Conservation (phyloP, 2,797 vertebrate species). For the Premnoplex brunnescens region DNA sequence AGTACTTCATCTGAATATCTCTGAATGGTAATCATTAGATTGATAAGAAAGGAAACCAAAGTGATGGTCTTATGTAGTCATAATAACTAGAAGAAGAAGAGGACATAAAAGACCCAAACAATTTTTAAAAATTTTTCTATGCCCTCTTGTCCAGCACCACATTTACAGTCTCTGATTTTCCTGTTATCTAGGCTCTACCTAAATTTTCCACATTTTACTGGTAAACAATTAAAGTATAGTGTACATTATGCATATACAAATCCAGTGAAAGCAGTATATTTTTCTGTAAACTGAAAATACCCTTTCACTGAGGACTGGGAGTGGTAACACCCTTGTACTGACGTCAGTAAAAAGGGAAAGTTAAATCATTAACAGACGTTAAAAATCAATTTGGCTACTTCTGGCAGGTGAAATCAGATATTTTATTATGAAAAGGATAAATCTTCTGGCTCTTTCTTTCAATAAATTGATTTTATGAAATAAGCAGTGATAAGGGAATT, state of each 20-base stretch:
- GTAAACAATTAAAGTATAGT: not conserved
- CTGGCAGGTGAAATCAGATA: constrained; percentile 58
- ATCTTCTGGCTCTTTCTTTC: constrained; percentile 41
- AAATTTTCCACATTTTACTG: not conserved
- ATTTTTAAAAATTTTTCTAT: not conserved
- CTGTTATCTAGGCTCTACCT: not conserved
- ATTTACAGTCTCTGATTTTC: not conserved
- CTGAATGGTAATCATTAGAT: not conserved
- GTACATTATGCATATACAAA: not conserved
- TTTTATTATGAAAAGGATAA: constrained; percentile 54
- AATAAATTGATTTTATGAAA: constrained; percentile 50
- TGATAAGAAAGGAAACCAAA: not conserved
- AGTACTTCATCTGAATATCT: not conserved
- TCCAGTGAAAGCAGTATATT: not conserved
- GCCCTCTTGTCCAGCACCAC: not conserved
- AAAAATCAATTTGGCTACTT: constrained; percentile 44
- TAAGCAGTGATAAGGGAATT: constrained; percentile 48
- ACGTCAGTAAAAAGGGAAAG: constrained; percentile 53
- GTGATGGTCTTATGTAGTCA: not conserved
- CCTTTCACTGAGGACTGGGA: constrained; percentile 8
- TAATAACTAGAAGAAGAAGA: not conserved
- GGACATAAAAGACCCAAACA: not conserved
- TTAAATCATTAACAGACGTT: constrained; percentile 65
- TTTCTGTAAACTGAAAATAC: constrained; percentile 15
- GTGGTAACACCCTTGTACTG: constrained; percentile 32